Conservation (phyloP, 2,888 invertebrate species). For the Matsumyia berberina region DNA sequence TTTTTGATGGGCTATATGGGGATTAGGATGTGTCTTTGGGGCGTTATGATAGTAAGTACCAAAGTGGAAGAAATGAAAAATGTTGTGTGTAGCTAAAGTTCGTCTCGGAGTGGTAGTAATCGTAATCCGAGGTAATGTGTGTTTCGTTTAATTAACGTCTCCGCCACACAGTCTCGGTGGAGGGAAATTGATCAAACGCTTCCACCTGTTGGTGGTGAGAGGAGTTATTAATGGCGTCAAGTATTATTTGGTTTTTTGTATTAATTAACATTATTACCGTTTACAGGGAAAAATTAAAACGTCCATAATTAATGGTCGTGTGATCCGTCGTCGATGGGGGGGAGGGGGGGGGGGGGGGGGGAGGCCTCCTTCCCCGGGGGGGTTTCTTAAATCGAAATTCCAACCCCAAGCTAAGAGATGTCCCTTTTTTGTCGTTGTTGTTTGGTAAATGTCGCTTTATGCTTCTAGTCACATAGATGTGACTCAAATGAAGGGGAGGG, state of each 20-base stretch:
- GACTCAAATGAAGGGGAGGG: not conserved
- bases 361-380: too few relatives aligned
- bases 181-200: slow-evolving; percentile 29
- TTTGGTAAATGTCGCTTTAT: slow-evolving; percentile 5
- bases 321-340: not conserved
- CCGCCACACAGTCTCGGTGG: slow-evolving; percentile 8
- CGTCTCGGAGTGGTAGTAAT: not conserved
- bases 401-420: not conserved
- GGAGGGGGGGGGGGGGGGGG: not conserved
- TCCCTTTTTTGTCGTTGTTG: not conserved
- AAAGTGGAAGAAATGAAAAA: slow-evolving; percentile 41
- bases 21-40: slow-evolving; percentile 48
- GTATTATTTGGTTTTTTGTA: not conserved
- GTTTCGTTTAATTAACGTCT: slow-evolving; percentile 34
- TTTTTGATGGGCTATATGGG: slow-evolving; percentile 38
- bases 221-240: not conserved
- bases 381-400: not conserved
- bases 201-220: not conserved
- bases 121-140: slow-evolving; percentile 17
- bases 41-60: slow-evolving; percentile 54
- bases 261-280: not conserved
- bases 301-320: slow-evolving; percentile 21
- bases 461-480: slow-evolving; percentile 9
- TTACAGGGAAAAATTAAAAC: slow-evolving; percentile 2
- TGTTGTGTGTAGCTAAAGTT: slow-evolving; percentile 12